These are phyloP conservation scores for Nebria salina DNA, from an alignment of 2,888 invertebrate genomes.

Conservation along the genomic window DNA sequence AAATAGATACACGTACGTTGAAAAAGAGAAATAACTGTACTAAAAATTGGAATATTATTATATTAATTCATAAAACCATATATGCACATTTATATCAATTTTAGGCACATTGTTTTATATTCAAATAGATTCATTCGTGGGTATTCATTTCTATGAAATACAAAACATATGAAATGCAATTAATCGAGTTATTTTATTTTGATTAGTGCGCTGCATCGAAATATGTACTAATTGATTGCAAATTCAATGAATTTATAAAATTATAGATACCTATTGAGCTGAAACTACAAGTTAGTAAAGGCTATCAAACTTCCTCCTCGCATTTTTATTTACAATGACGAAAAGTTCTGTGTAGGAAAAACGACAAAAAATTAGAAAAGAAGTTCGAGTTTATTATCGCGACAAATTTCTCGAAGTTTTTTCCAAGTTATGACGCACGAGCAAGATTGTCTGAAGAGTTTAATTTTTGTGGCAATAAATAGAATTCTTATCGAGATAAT, in stretches of 20 bases:
- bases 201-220: not conserved
- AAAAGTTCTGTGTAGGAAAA: not conserved
- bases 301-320: not conserved
- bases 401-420: not conserved
- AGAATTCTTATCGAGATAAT: constrained; percentile 25
- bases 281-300: not conserved
- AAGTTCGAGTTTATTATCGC: constrained; percentile 10
- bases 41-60: too few relatives aligned
- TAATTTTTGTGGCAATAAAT: constrained; percentile 39
- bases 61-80: too few relatives aligned
- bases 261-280: not conserved
- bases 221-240: not conserved
- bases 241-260: not conserved
- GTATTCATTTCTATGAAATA: too few relatives aligned
- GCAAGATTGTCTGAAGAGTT: constrained; percentile 23
- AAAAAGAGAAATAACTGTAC: too few relatives aligned
- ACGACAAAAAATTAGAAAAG: not conserved
- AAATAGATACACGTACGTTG: too few relatives aligned
- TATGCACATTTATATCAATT: too few relatives aligned
- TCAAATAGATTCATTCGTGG: too few relatives aligned
- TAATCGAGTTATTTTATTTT: not conserved
- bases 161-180: too few relatives aligned
- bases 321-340: not conserved
- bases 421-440: constrained; percentile 23
- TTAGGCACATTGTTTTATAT: too few relatives aligned